Percentiles rank a stretch among this genome's conserved stretches.
Conservation (phyloP, 2,888 invertebrate genomes). For the Noctua janthe region DNA sequence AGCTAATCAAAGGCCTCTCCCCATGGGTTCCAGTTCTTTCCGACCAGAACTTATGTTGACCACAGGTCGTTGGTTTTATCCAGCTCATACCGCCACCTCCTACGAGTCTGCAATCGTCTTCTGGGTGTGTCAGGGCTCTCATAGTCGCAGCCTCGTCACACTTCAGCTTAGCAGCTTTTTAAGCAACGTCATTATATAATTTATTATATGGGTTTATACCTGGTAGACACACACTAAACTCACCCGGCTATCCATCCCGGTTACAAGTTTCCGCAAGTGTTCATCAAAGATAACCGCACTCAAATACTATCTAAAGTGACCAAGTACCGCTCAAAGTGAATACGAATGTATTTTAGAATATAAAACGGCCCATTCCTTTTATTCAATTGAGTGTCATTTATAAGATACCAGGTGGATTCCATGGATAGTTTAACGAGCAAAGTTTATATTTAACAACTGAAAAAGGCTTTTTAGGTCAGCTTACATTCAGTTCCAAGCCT, state of each 20-base stretch:
- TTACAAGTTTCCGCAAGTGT: too few relatives aligned
- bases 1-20: background rate
- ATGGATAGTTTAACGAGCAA: too few relatives aligned
- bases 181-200: too few relatives aligned
- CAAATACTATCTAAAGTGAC: background rate
- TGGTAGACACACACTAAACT: too few relatives aligned
- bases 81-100: background rate
- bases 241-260: too few relatives aligned
- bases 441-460: background rate
- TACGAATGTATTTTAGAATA: constrained; percentile 18
- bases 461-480: background rate
- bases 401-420: background rate
- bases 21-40: too few relatives aligned
- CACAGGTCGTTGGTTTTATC: background rate
- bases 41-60: background rate
- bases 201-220: too few relatives aligned
- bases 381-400: background rate
- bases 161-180: too few relatives aligned
- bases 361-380: background rate
- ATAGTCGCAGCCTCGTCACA: background rate
- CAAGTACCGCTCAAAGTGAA: constrained; percentile 23
- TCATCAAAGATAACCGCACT: background rate
- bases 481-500: background rate
- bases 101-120: background rate
- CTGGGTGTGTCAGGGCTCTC: background rate